Percentiles rank a stretch among this genome's conserved stretches.
Conservation (phyloP, 2,888 invertebrate genomes). For the Leptopterna dolabrata region DNA sequence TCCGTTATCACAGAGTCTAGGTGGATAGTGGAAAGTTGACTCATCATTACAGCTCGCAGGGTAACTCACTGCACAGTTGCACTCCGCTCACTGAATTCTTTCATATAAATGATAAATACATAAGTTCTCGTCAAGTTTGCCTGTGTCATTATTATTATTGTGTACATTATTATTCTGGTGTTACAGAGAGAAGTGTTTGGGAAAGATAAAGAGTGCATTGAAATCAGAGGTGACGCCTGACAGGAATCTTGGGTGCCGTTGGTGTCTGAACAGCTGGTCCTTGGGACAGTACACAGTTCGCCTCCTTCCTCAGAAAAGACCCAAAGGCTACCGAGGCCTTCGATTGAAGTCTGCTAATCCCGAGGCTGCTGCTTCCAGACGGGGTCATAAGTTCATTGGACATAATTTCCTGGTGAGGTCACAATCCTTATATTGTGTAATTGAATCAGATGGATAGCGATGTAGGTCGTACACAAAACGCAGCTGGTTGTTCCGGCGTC, state of each 20-base stretch:
- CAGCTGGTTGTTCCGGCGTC: no score
- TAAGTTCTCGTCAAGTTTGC: no score
- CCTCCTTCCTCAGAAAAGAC: conserved; percentile 35
- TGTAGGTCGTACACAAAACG: no score
- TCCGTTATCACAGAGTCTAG: no score
- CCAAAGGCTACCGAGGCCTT: conserved; percentile 13
- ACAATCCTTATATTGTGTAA: background rate
- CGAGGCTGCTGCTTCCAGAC: background rate
- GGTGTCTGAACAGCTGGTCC: conserved; percentile 47
- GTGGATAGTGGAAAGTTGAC: no score
- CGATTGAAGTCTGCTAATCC: background rate
- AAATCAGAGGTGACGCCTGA: background rate
- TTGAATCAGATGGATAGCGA: no score
- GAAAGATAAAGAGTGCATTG: background rate
- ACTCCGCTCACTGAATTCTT: no score
- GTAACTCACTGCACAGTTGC: no score
- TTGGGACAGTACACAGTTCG: conserved; percentile 29
- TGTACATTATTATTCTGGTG: background rate
- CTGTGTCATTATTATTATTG: no score
- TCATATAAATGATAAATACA: no score
- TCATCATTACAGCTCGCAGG: no score
- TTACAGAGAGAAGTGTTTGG: conserved; percentile 17
- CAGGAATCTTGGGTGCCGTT: conserved; percentile 27
- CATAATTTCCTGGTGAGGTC: conserved; percentile 21
- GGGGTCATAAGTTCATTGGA: background rate